These are phyloP conservation scores for Scaptomyza polygonia DNA, from an alignment of 2,888 invertebrate species.

Conservation along the genomic window DNA sequence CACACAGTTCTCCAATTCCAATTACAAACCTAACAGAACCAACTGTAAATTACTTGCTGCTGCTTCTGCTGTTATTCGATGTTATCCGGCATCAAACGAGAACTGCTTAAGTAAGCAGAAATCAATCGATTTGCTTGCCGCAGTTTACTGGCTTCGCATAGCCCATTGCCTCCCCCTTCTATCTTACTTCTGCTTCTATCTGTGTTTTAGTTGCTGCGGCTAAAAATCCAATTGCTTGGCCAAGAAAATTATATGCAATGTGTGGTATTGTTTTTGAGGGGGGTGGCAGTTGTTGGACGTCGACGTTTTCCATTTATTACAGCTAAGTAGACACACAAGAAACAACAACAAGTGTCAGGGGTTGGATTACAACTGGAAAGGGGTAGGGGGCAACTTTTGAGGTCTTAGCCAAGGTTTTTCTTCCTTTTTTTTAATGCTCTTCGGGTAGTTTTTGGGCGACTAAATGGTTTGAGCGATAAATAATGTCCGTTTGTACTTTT, in stretches of 20 bases:
- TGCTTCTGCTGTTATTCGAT: not conserved
- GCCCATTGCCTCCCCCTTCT: not conserved
- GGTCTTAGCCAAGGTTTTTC: slow-evolving; percentile 25
- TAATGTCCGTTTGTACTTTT: slow-evolving; percentile 84
- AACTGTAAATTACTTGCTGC: slow-evolving; percentile 67
- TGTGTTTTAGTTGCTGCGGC: slow-evolving; percentile 54
- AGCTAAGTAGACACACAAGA: slow-evolving; percentile 69
- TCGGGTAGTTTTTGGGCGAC: slow-evolving; percentile 68
- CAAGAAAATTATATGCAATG: slow-evolving; percentile 68
- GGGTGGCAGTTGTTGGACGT: slow-evolving; percentile 36
- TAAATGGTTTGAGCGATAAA: slow-evolving; percentile 83
- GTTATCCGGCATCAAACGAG: slow-evolving; percentile 39
- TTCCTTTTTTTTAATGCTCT: slow-evolving; percentile 44
- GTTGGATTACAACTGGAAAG: no score
- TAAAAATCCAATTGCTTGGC: slow-evolving; percentile 66
- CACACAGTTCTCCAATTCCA: slow-evolving; percentile 3
- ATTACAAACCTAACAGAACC: slow-evolving; percentile 7
- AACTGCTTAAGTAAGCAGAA: slow-evolving; percentile 73
- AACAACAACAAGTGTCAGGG: slow-evolving; percentile 56
- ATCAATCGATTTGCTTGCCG: slow-evolving; percentile 69
- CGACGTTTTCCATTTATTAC: slow-evolving; percentile 69
- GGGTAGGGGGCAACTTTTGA: slow-evolving; percentile 1
- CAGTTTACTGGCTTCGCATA: not conserved
- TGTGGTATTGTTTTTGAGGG: slow-evolving; percentile 51
- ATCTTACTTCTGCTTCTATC: not conserved